Base-by-base conservation (phyloP, 92 coral and sea anemone species). In the Anthopleura xanthogrammica region DNA sequence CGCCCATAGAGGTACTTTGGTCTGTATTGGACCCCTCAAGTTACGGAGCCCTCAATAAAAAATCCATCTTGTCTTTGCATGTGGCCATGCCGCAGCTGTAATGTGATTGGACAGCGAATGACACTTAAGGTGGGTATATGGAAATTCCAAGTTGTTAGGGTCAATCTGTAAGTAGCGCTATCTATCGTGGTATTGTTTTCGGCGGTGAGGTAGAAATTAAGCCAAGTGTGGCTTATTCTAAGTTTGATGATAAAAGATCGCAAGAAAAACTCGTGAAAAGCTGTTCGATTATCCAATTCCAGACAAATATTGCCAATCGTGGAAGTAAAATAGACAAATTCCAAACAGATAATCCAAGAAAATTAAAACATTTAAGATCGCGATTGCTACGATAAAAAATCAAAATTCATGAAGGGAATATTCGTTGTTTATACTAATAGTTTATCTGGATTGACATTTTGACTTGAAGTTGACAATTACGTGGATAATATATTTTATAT, bases 51-150 rank as follows among this genome's bases (percentile, higher is more conserved):
- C 60, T 76, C 60, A 76, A 43, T 42, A 76, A 43, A 76, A 82
- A 75, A 83, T 39, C 80, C 76, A 83, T 83, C 79, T 83, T 39
- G 19, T 83, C 86, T 83, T 83, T 75, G 86, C 86, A 83, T 83
- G 86, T 76, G 86, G 86, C 60, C 86, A 40, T 70, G 16, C 84
- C 84, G 58, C 84, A 81, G 41, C 12, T 10, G 8, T 77, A 41
- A 36, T 11, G 64, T 54, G 84, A 81, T 81, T 66, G 84, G 84
- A 23, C 62, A 24, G 52, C 13, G 13, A 12, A 12, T 68, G 78
- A 81, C 84, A 81, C 55, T 16, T 14, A 22, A 68, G 43, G 74
- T 50, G 68, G 77, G 71, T 60, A 9, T 19, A 48, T 12, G 56
- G 84, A 81, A 81, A 81, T 81, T 81, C 71, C 79, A 50, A 75